These are phyloP conservation scores for Griposia aprilina DNA, from an alignment of 2,888 invertebrate species.

Conservation along the genomic window DNA sequence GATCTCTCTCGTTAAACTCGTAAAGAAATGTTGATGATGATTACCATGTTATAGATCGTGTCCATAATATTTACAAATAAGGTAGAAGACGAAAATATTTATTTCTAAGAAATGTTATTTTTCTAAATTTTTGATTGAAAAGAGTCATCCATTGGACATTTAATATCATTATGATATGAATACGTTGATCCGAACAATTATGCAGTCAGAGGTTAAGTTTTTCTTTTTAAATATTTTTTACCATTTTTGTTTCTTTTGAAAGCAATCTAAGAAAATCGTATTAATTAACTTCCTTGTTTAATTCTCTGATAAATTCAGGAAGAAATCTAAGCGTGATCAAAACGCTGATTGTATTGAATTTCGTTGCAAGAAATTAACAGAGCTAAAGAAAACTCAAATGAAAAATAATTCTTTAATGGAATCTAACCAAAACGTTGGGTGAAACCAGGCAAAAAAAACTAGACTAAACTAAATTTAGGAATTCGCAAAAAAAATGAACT, in stretches of 20 bases:
- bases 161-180: background rate
- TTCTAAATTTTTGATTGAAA: background rate
- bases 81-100: background rate
- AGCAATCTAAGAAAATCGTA: background rate
- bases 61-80: background rate
- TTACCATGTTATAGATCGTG: background rate
- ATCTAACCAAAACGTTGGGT: slow-evolving; percentile 2
- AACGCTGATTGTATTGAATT: background rate
- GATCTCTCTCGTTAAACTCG: background rate
- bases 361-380: background rate
- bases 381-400: background rate
- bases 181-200: background rate
- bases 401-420: background rate
- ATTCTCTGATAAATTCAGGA: no score
- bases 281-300: background rate
- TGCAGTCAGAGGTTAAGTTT: background rate
- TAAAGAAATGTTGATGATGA: background rate
- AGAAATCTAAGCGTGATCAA: background rate
- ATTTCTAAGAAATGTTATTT: background rate
- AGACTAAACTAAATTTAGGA: slow-evolving; percentile 43
- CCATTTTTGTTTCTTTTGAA: background rate
- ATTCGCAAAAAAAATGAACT: slow-evolving; percentile 7
- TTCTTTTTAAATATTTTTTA: background rate
- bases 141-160: background rate
- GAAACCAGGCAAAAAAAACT: background rate